Percentiles rank a stretch among this genome's conserved stretches.
Evolutionary conservation across 2,888 invertebrate genomes (phyloP).

Genomic region (Drosophila incognita): DNA sequence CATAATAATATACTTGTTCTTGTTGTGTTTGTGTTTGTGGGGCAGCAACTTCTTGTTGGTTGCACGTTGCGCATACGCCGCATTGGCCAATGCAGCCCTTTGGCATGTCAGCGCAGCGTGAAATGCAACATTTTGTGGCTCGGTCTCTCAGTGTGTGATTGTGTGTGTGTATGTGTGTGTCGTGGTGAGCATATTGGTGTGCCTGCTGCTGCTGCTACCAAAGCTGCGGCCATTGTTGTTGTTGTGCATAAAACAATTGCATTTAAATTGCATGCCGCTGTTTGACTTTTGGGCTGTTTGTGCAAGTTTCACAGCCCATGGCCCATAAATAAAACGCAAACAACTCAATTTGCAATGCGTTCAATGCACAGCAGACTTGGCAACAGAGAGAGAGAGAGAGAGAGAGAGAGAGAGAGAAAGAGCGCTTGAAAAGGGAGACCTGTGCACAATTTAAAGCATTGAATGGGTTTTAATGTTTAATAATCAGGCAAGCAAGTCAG

Average conservation of each 20-base stretch:
- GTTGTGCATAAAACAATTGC: constrained; percentile 72
- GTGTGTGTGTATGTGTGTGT: constrained; percentile 8
- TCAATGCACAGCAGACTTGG: constrained; percentile 14
- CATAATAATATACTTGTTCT: constrained; percentile 35
- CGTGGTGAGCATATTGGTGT: constrained; percentile 17
- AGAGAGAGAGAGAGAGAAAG: no score
- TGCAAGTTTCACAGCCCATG: constrained; percentile 56
- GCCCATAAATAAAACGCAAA: constrained; percentile 72
- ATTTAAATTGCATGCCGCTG: constrained; percentile 76
- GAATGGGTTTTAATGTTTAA: constrained; percentile 28
- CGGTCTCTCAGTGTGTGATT: not conserved
- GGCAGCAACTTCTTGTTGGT: constrained; percentile 43
- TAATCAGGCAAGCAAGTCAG: constrained; percentile 23
- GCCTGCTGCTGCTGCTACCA: constrained; percentile 8
- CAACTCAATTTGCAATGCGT: constrained; percentile 68
- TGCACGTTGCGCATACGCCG: constrained; percentile 67
- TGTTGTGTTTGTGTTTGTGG: constrained; percentile 26
- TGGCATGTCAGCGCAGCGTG: constrained; percentile 56
- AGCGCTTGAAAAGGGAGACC: not conserved
- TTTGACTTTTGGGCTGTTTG: constrained; percentile 69
- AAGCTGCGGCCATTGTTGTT: constrained; percentile 13
- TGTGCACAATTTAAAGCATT: constrained; percentile 25
- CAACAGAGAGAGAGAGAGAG: not conserved
- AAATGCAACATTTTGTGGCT: constrained; percentile 28
- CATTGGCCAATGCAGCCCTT: constrained; percentile 63